Conservation (phyloP, 2,888 invertebrate species). For the Syrphus vitripennis region DNA sequence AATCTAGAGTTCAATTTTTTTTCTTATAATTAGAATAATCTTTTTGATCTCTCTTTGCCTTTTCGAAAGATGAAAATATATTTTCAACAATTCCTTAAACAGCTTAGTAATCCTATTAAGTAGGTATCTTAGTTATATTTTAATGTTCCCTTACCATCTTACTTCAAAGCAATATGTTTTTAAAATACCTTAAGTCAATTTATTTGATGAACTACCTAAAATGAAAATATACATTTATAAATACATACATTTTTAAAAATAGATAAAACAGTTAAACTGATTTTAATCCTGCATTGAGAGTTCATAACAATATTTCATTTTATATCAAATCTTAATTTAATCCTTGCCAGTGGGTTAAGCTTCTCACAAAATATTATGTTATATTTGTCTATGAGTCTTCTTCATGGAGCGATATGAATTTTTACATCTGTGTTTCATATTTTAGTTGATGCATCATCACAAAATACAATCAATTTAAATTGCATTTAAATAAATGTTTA, state of each 20-base stretch:
- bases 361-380: neutral
- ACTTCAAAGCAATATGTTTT: neutral
- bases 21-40: neutral
- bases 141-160: neutral
- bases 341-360: neutral
- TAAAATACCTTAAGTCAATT: neutral
- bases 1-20: no score
- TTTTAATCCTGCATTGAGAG: neutral
- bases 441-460: neutral
- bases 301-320: neutral
- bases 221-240: neutral
- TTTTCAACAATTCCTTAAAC: neutral
- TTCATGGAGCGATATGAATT: neutral
- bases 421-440: neutral
- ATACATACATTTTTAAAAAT: neutral
- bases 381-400: neutral
- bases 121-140: no score
- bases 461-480: constrained; percentile 38
- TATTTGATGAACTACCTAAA: neutral
- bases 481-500: constrained; percentile 49
- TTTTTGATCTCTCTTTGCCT: neutral
- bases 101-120: constrained; percentile 15
- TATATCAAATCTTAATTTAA: neutral
- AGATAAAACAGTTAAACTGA: neutral
- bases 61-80: neutral